A percentile compares a stretch with the other conserved stretches of the same genome.
These are phyloP conservation scores for Cairina moschata DNA, from an alignment of 2,113 vertebrate genomes.

Conservation along the genomic window DNA sequence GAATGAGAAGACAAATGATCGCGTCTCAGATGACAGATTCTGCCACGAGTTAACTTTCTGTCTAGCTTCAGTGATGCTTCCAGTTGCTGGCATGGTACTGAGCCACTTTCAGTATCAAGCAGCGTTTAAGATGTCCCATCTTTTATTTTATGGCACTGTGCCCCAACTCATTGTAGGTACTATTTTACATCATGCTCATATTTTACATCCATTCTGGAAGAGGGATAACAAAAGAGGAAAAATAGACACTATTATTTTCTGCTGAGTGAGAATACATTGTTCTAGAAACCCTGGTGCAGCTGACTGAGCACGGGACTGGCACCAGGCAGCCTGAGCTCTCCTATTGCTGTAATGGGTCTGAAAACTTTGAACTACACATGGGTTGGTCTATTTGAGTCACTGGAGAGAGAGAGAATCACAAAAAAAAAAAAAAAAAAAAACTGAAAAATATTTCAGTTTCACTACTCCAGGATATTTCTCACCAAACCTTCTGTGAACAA, in stretches of 20 bases:
- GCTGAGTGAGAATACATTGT: not conserved
- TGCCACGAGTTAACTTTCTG: not conserved
- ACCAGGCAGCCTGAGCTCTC: not conserved
- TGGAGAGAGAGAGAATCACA: not conserved
- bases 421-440: not conserved
- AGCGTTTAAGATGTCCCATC: not conserved
- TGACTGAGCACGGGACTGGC: not conserved
- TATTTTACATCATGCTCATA: not conserved
- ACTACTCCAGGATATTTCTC: not conserved
- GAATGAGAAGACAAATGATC: not conserved
- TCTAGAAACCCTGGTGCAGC: not conserved
- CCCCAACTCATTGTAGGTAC: not conserved
- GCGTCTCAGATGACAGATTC: not conserved
- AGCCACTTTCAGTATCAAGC: not conserved
- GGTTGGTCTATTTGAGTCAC: not conserved
- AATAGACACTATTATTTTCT: not conserved
- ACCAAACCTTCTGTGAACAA: not conserved
- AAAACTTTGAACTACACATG: not conserved
- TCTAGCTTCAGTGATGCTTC: not conserved
- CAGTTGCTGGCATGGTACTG: not conserved
- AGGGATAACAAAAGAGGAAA: not conserved
- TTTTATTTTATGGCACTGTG: not conserved
- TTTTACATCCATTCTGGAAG: not conserved
- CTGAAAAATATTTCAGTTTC: not conserved
- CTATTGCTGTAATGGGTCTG: not conserved